Evolutionary conservation across 2,888 invertebrate genomes (phyloP).

Genomic region (Punctoribates punctum): DNA sequence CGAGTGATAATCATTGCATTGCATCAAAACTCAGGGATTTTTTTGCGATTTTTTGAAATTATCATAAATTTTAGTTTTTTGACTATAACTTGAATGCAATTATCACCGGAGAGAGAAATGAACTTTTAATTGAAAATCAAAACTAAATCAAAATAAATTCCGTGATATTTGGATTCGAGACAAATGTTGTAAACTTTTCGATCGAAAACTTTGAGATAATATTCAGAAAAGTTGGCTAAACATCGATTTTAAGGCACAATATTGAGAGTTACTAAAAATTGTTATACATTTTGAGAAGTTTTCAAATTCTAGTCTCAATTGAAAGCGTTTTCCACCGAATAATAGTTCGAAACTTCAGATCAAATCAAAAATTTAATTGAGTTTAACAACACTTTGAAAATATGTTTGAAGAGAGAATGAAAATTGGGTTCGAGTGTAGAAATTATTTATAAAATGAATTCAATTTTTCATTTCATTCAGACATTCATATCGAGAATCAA

Average conservation of each 20-base stretch:
- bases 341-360: background rate
- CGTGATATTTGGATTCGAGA: slow-evolving; percentile 2
- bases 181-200: background rate
- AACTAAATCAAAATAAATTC: slow-evolving; percentile 7
- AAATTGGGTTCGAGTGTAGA: background rate
- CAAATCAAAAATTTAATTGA: background rate
- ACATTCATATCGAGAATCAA: background rate
- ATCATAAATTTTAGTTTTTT: background rate
- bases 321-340: too few species aligned
- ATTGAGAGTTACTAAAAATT: background rate
- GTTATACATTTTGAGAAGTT: background rate
- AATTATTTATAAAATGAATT: background rate
- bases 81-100: background rate
- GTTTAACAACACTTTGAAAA: too few species aligned
- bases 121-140: background rate
- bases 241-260: background rate
- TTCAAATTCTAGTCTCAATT: background rate
- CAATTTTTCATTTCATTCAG: background rate
- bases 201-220: background rate
- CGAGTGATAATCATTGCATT: background rate
- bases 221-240: background rate
- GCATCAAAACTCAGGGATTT: slow-evolving; percentile 30
- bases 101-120: background rate
- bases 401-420: too few species aligned
- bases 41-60: too few species aligned